Conservation (phyloP, 2,888 invertebrate species). For the Invenusta paracnida region DNA sequence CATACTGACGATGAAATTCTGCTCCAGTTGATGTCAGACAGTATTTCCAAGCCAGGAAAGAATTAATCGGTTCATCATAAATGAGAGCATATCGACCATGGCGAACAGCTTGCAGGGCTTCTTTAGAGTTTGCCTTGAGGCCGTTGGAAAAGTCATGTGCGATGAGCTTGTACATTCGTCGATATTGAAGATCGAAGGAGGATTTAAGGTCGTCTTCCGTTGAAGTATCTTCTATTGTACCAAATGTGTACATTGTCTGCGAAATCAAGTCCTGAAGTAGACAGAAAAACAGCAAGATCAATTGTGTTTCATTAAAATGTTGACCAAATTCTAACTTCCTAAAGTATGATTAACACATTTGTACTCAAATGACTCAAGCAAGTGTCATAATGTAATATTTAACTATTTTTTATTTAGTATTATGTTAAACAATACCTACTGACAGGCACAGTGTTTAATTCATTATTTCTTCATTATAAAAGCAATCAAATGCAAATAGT, state of each 20-base stretch:
- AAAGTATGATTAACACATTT: too few relatives aligned
- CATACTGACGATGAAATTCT: not conserved
- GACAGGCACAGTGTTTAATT: too few relatives aligned
- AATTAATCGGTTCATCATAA: not conserved
- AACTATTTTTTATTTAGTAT: too few relatives aligned
- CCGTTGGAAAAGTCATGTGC: not conserved
- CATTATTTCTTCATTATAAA: too few relatives aligned
- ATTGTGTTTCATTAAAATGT: too few relatives aligned
- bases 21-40: not conserved
- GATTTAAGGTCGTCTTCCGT: not conserved
- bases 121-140: not conserved
- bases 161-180: not conserved
- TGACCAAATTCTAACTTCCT: too few relatives aligned
- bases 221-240: not conserved
- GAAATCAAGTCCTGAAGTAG: not conserved
- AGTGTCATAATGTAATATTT: too few relatives aligned
- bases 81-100: not conserved
- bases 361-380: too few relatives aligned
- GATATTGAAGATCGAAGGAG: not conserved
- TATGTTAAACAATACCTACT: too few relatives aligned
- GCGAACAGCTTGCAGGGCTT: not conserved
- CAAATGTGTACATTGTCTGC: not conserved
- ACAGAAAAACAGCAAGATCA: too few relatives aligned
- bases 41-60: not conserved
- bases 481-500: too few relatives aligned